These are phyloP conservation scores for Melanaphis sacchari DNA, from an alignment of 1,140 invertebrate species.

Conservation along the genomic window DNA sequence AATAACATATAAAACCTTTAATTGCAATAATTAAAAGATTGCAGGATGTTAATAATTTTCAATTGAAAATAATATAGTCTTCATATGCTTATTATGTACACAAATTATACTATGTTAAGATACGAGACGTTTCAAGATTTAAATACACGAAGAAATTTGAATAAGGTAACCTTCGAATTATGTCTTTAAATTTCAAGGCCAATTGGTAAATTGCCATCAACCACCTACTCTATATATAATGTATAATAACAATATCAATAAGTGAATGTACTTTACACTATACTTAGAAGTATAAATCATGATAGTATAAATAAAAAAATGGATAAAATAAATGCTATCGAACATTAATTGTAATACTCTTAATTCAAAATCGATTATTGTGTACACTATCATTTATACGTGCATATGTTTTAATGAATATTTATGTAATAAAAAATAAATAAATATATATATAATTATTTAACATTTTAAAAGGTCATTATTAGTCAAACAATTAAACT, in stretches of 20 bases:
- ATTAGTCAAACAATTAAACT: too few relatives aligned
- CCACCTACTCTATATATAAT: neutral
- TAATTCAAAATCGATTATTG: neutral
- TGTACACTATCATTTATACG: neutral
- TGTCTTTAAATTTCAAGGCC: neutral
- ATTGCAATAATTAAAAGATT: neutral
- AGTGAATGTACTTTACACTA: neutral
- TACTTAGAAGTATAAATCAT: neutral
- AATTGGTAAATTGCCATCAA: neutral
- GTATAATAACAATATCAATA: neutral
- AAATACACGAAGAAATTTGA: slow-evolving; percentile 4
- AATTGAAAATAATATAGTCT: neutral
- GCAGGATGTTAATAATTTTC: neutral
- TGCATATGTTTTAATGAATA: too few relatives aligned
- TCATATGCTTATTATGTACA: neutral
- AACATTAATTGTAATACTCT: neutral
- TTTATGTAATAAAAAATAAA: too few relatives aligned
- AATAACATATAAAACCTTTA: neutral
- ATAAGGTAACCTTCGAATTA: slow-evolving; percentile 24
- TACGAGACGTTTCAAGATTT: neutral
- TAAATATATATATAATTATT: too few relatives aligned
- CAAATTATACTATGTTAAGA: neutral
- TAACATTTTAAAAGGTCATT: too few relatives aligned
- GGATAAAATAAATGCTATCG: neutral
- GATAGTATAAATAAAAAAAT: neutral